Conservation (phyloP, 1,140 invertebrate genomes). For the Trichonephila clavata region DNA sequence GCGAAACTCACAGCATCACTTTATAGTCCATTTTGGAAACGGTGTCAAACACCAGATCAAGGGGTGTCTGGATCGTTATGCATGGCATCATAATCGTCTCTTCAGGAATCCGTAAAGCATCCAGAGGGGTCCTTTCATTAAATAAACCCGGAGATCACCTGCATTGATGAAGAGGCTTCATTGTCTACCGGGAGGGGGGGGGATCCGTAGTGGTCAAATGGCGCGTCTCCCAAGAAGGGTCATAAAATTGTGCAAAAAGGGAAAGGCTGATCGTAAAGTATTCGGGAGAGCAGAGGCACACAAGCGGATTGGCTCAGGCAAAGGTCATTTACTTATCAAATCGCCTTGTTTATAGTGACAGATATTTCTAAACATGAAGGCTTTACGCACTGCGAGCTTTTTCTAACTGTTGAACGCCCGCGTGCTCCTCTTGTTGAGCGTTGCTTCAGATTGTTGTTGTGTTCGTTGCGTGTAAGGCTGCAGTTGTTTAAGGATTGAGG, state of each 20-base stretch:
- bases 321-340: constrained; percentile 76
- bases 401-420: constrained; percentile 37
- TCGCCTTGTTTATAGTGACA: constrained; percentile 77
- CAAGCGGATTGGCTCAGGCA: constrained; percentile 72
- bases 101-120: neutral
- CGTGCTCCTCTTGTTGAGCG: neutral
- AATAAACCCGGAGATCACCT: constrained; percentile 53
- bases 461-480: neutral
- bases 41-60: constrained; percentile 2
- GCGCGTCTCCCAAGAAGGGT: constrained; percentile 55
- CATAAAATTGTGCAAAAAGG: constrained; percentile 74
- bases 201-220: constrained; percentile 55
- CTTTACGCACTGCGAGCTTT: constrained; percentile 57
- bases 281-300: constrained; percentile 12
- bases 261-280: constrained; percentile 70
- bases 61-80: neutral
- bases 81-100: neutral
- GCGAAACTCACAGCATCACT: neutral
- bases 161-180: constrained; percentile 61
- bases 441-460: neutral
- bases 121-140: constrained; percentile 42
- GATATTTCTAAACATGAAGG: constrained; percentile 77
- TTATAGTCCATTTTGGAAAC: neutral
- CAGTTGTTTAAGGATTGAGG: neutral
- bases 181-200: constrained; percentile 55